Evolutionary conservation across 2,888 invertebrate genomes (phyloP).

Genomic region (Dolichopus griseipennis): DNA sequence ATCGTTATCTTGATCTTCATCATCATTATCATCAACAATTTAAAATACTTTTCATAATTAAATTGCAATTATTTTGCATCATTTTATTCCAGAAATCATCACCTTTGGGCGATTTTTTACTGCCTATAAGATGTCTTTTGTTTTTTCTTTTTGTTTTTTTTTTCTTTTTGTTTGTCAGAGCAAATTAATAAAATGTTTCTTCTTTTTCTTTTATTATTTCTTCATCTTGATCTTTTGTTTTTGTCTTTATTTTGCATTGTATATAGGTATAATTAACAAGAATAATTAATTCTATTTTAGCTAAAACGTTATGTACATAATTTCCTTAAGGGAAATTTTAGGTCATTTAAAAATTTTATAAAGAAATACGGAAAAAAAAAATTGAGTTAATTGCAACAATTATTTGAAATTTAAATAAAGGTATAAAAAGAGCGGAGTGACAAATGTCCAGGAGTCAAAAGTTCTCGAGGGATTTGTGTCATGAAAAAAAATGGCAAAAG

Average conservation of each 20-base stretch:
- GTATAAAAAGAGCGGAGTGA: no score
- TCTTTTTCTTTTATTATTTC: no score
- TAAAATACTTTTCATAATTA: constrained; percentile 1
- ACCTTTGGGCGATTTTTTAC: neutral
- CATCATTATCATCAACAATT: neutral
- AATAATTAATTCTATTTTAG: neutral
- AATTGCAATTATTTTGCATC: constrained; percentile 4
- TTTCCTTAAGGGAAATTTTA: no score
- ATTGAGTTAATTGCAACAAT: neutral
- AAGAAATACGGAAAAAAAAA: no score
- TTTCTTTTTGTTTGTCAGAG: neutral
- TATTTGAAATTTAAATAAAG: neutral
- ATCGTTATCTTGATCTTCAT: neutral
- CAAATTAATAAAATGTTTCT: neutral
- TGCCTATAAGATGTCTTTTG: neutral
- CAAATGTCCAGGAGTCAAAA: no score
- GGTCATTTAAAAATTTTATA: no score
- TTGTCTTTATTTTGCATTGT: neutral
- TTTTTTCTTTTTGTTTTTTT: no score
- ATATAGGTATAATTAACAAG: neutral
- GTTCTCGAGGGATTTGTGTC: no score
- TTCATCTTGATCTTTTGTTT: neutral
- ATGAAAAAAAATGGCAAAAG: no score
- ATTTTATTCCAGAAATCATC: neutral
- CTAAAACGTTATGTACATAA: neutral